Evolutionary conservation across 2,797 vertebrate species (phyloP).

Genomic region (Thalassophryne amazonica): DNA sequence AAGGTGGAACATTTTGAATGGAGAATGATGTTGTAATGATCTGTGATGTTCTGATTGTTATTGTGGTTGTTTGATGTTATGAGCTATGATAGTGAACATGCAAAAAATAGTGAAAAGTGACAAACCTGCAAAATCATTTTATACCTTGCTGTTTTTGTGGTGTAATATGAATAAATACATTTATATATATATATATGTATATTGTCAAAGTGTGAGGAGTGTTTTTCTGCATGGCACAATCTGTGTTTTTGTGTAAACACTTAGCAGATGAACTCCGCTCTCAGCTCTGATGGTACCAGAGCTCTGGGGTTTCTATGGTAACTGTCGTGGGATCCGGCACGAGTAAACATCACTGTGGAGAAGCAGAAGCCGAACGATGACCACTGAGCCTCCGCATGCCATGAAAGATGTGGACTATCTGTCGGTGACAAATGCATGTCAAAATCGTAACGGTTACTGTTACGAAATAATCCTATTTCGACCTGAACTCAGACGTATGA

Average conservation of each 20-base stretch:
- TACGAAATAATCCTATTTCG: too few relatives aligned
- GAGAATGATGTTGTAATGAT: constrained; percentile 8
- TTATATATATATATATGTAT: constrained; percentile 43
- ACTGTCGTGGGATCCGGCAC: constrained; percentile 50
- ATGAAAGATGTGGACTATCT: neutral
- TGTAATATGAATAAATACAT: constrained; percentile 24
- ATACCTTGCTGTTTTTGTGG: constrained; percentile 46
- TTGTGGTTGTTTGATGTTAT: constrained; percentile 7
- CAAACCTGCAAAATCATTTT: constrained; percentile 40
- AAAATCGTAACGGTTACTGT: too few relatives aligned
- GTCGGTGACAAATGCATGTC: neutral
- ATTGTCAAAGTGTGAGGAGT: constrained; percentile 6
- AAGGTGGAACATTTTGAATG: constrained; percentile 2
- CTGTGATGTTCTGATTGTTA: constrained; percentile 14
- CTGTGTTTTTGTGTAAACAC: constrained; percentile 24
- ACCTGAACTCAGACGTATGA: too few relatives aligned
- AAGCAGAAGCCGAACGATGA: constrained; percentile 21
- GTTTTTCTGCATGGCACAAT: neutral
- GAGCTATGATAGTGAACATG: constrained; percentile 30
- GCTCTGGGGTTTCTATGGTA: constrained; percentile 67
- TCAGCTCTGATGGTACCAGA: constrained; percentile 31
- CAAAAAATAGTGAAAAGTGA: constrained; percentile 2
- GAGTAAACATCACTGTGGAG: constrained; percentile 53
- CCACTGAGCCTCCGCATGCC: constrained; percentile 6
- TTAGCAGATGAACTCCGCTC: constrained; percentile 26